Evolutionary conservation across 2,113 vertebrate genomes (phyloP), one percentile per base, ranked within the genome.

Genomic region (Pteropus alecto): DNA sequence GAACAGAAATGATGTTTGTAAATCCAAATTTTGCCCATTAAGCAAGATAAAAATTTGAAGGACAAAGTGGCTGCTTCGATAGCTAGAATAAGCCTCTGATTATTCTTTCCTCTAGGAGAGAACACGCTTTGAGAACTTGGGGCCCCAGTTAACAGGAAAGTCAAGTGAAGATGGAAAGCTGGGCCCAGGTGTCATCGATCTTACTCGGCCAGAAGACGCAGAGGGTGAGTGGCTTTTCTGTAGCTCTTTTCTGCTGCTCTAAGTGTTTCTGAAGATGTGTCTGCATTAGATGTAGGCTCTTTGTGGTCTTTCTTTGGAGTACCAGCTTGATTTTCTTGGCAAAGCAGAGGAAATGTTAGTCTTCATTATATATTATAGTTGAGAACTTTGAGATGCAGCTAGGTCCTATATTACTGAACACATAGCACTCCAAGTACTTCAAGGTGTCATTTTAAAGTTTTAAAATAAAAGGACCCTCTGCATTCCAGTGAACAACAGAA

Each of bases 191-290:
- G 99, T 99, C 96, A 99, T 99, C 3, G 99, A 99, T 97, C 99
- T 99, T 81, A 99, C 99, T 90, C 99, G 99, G 97, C 99, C 99
- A 35, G 99, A 99, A 97, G 99, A 99, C 90, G 99, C 99, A 71
- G 99, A 99, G 84, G 99, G 99, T 99, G 99, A 99, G 99, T 98
- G 84, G 71, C 70, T 91, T 33, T 97, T 97, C 26, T 0, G 8
- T 26, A 58, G 6, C 67, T 63, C 11, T 54, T 87, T 81, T 18
- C 87, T 81, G 78, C 84, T 38, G 60, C 48, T 61, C 38, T 18
- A 14, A 58, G 33, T 68, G 28, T 65, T 51, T 90, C 30, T 26
- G 19, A 92, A 76, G 35, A 10, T 65, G 10, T 13, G 3, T 82
- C 70, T 33, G 77, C 67, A 7, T 78, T 56, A 77, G n/a, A n/a